Evolutionary conservation across 2,113 vertebrate species (phyloP).

Genomic region (Chauna torquata): DNA sequence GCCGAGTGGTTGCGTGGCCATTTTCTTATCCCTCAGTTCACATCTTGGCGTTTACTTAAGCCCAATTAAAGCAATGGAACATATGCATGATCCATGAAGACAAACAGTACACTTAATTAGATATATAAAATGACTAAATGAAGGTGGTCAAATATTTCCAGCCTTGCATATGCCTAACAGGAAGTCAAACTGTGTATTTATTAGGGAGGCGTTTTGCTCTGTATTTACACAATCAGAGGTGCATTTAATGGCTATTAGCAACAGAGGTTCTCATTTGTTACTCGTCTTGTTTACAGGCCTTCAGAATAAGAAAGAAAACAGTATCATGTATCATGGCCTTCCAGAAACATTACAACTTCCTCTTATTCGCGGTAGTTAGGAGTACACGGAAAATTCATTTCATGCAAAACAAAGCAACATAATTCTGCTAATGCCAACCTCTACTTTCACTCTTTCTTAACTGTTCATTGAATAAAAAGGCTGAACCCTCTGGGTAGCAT

Average conservation of each 20-base stretch:
- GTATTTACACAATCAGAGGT: background rate
- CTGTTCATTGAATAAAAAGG: conserved; percentile 48
- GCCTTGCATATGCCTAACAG: background rate
- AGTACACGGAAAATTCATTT: conserved; percentile 23
- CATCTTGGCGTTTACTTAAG: background rate
- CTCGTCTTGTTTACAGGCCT: background rate
- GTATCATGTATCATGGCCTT: conserved; percentile 18
- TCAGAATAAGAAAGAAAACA: conserved; percentile 44
- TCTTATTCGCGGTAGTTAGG: conserved; percentile 28
- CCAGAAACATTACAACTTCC: conserved; percentile 46
- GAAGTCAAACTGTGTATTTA: background rate
- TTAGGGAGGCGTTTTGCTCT: background rate
- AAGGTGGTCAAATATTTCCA: background rate
- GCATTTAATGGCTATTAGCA: background rate
- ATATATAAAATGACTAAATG: background rate
- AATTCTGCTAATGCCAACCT: conserved; percentile 12
- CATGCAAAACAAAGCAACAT: conserved; percentile 4
- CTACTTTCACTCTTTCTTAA: conserved; percentile 38
- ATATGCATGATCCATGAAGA: background rate
- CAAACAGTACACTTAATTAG: background rate
- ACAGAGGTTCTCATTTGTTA: background rate
- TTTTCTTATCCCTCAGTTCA: background rate
- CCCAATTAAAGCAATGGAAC: background rate
- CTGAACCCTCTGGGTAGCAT: background rate
- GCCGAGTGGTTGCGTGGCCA: background rate